Conservation (phyloP, 2,797 vertebrate genomes). For the Bovichtus diacanthus region DNA sequence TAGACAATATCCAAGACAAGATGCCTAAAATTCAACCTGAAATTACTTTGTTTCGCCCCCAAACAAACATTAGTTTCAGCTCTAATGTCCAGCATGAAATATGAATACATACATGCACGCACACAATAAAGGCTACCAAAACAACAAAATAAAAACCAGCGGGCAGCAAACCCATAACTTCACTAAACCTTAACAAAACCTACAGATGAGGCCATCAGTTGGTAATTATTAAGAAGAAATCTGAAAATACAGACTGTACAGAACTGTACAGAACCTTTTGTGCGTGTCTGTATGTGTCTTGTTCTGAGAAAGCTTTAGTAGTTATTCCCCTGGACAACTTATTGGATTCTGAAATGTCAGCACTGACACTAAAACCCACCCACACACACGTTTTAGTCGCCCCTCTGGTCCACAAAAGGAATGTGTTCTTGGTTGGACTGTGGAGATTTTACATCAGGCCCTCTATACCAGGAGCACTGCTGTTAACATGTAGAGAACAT, state of each 20-base stretch:
- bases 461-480: constrained; percentile 1
- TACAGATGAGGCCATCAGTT: background rate
- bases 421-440: constrained; percentile 12
- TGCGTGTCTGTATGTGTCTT: background rate
- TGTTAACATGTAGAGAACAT: constrained; percentile 24
- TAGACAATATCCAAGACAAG: background rate
- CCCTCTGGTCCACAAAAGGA: background rate
- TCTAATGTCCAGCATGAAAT: too few relatives aligned
- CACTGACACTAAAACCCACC: background rate
- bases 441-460: constrained; percentile 16
- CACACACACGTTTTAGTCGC: background rate
- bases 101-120: background rate
- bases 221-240: background rate
- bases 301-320: background rate
- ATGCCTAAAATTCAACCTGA: background rate
- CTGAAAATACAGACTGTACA: background rate
- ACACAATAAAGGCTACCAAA: background rate
- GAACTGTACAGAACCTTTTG: background rate
- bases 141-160: background rate
- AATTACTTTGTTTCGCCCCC: background rate
- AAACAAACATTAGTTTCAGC: too few relatives aligned
- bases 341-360: background rate
- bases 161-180: background rate
- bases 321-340: background rate
- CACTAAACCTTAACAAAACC: background rate